Base-by-base conservation (phyloP, 2,113 vertebrate species). In the Oncorhynchus gorbuscha region DNA sequence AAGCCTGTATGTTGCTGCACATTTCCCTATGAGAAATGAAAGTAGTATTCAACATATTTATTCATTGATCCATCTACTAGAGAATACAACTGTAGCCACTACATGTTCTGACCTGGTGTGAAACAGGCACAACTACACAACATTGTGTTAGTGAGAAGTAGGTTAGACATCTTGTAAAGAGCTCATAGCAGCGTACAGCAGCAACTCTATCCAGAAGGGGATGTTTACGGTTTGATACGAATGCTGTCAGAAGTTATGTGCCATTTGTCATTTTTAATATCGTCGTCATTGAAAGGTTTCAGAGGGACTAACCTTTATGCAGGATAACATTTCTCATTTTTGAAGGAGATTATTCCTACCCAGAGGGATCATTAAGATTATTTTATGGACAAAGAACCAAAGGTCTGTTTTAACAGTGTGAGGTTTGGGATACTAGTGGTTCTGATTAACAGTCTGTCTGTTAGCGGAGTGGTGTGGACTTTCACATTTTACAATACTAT, bases 361-460 rank as follows among this genome's bases (percentile, higher is more conserved):
- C 83, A 64, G 39, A 73, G 90, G 86, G 89, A 90, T 79, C 78
- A 84, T 83, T 88, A 51, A 16, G 81, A 84, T 92, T 88, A 76
- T 86, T 82, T 58, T 85, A 85, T 81, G 88, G 88, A 49, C 62
- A 30, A 35, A 76, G 24, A 90, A 89, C 78, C 76, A 28, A 90
- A 93, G 90, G 87, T 58, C 81, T 83, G 84, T 86, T 90, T 86
- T 89, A 88, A 90, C 81, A 89, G 86, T 87, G 87, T 88, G 77
- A 65, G 80, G 84, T 35, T 69, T 81, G 83, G 83, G 85, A 81
- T 79, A 75, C 88, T 93, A 90, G 91, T 88, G 84, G 76, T 78
- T 82, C 84, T 90, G 91, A 93, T 92, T 93, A 92, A 91, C 92
- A 87, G 89, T 83, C 78, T 16, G 5, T 67, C 20, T n/a, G 59